A percentile compares a stretch with the other conserved stretches of the same genome.
Evolutionary conservation across 2,888 invertebrate species (phyloP).

Genomic region (Epistrophe grossulariae): DNA sequence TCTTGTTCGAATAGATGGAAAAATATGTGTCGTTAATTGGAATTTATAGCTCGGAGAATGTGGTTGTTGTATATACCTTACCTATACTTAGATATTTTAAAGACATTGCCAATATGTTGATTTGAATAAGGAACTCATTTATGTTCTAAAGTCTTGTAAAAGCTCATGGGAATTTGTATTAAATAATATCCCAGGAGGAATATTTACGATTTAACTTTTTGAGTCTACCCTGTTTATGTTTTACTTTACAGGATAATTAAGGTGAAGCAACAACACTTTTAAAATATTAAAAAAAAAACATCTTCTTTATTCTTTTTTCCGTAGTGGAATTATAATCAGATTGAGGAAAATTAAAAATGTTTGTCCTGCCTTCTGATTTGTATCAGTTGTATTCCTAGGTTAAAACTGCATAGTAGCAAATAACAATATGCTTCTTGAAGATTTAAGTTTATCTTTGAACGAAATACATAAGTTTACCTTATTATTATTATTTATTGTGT

Average conservation of each 20-base stretch:
- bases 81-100: conserved; percentile 2
- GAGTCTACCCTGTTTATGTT: not conserved
- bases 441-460: no score
- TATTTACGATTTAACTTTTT: conserved; percentile 3
- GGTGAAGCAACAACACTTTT: not conserved
- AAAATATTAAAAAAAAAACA: not conserved
- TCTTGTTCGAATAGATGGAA: conserved; percentile 26
- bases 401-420: no score
- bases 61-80: conserved; percentile 16
- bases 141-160: not conserved
- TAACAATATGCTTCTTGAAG: no score
- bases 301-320: no score
- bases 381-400: no score
- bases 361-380: no score
- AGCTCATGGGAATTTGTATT: not conserved
- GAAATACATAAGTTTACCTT: no score
- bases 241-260: not conserved
- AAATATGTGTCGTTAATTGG: conserved; percentile 74
- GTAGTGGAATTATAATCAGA: no score
- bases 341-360: no score
- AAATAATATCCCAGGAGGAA: not conserved
- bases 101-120: conserved; percentile 32
- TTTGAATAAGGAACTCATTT: conserved; percentile 47
- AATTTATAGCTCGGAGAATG: conserved; percentile 67
- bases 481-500: no score